phyloP scores from a whole-genome alignment of 2,113 vertebrate species.

The Pterophyllum scalare region DNA sequence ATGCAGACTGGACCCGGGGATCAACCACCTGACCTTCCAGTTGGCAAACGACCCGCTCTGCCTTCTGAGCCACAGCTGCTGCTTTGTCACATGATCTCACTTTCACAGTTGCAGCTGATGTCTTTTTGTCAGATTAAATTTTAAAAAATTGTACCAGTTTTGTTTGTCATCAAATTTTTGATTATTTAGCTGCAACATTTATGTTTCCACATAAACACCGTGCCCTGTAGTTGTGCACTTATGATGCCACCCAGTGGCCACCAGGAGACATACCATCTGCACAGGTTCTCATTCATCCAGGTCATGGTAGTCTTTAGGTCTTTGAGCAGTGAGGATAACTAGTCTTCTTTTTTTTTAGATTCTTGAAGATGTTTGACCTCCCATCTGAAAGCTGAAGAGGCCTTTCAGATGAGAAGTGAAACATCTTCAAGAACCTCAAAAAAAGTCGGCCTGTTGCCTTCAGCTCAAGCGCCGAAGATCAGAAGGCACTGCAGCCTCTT shows the following conservation, averaged over 20 bases:
- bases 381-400: too few relatives aligned
- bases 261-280: neutral
- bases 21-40: neutral
- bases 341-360: too few relatives aligned
- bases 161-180: neutral
- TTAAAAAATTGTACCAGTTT: neutral
- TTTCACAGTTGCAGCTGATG: neutral
- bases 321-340: neutral
- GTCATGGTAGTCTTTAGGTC: neutral
- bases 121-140: neutral
- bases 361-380: too few relatives aligned
- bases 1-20: neutral
- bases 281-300: neutral
- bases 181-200: neutral
- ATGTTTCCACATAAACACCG: neutral
- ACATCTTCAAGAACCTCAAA: too few relatives aligned
- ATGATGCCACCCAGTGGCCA: slow-evolving; percentile 61
- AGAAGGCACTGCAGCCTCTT: neutral
- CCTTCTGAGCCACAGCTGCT: neutral
- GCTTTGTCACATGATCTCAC: neutral
- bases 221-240: slow-evolving; percentile 11
- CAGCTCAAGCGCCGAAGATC: neutral
- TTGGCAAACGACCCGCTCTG: neutral
- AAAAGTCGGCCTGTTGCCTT: neutral
- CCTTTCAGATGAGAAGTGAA: too few relatives aligned